A percentile compares a stretch with the other conserved stretches of the same genome.
These are phyloP conservation scores for Ectropis crepuscularia DNA, from an alignment of 2,888 invertebrate genomes.

Conservation along the genomic window DNA sequence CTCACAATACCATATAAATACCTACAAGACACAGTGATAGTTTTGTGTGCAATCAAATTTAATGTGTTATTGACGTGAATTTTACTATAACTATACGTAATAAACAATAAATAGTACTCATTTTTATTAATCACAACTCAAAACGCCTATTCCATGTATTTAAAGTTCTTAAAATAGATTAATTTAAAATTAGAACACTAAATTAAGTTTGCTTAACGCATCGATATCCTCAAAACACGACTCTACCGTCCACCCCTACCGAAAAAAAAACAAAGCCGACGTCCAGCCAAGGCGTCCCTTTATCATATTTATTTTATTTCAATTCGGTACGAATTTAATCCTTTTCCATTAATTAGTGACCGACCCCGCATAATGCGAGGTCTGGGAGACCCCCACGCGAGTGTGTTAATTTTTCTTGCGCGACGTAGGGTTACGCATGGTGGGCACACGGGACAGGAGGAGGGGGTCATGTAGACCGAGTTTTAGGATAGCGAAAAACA, in stretches of 20 bases:
- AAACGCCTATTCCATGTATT: no score
- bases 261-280: slow-evolving; percentile 45
- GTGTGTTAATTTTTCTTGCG: slow-evolving; percentile 79
- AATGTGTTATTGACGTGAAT: no score
- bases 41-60: no score
- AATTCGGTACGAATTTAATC: slow-evolving; percentile 83
- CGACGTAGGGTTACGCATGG: slow-evolving; percentile 56
- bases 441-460: slow-evolving; percentile 45
- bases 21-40: no score
- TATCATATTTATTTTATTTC: slow-evolving; percentile 85
- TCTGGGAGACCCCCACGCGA: slow-evolving; percentile 60
- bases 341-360: slow-evolving; percentile 85
- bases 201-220: slow-evolving; percentile 18
- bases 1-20: no score
- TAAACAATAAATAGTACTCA: no score
- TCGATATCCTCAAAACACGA: slow-evolving; percentile 49
- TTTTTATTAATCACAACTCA: no score
- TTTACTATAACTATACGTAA: no score
- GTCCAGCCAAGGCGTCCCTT: slow-evolving; percentile 66
- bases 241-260: slow-evolving; percentile 59
- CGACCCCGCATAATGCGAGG: slow-evolving; percentile 72
- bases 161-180: no score
- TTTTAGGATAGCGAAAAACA: neutral
- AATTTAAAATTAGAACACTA: no score
- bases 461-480: neutral